A percentile compares a stretch with the other conserved stretches of the same genome.
Conservation (phyloP, 2,888 invertebrate species). For the Tetrapedia diversipes region DNA sequence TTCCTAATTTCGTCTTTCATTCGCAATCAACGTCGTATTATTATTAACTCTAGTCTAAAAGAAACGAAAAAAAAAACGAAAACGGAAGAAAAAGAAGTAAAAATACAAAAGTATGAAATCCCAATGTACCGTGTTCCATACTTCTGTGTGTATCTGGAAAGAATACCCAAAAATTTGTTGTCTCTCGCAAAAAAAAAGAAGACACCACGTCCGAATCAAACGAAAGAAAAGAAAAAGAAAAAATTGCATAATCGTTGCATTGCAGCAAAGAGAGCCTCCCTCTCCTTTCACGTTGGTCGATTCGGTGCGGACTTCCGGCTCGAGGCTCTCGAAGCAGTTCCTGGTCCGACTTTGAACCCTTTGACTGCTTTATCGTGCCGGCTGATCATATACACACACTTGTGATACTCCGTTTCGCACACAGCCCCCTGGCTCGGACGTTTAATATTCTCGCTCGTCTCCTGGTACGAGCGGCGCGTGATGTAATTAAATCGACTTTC, state of each 20-base stretch:
- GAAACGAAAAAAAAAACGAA: background rate
- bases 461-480: conserved; percentile 64
- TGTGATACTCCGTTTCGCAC: conserved; percentile 55
- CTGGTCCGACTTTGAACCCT: conserved; percentile 33
- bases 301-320: background rate
- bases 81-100: too few relatives aligned
- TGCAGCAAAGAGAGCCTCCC: too few relatives aligned
- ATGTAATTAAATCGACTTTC: conserved; percentile 66
- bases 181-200: background rate
- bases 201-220: background rate
- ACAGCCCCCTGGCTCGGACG: conserved; percentile 55
- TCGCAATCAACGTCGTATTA: too few relatives aligned
- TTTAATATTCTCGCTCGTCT: conserved; percentile 58
- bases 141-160: too few relatives aligned
- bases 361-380: conserved; percentile 45
- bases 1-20: background rate
- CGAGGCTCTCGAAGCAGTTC: conserved; percentile 12
- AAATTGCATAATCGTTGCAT: background rate
- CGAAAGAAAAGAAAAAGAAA: background rate
- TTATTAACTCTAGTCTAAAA: conserved; percentile 3
- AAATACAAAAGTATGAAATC: too few relatives aligned
- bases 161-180: background rate
- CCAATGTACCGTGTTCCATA: too few relatives aligned
- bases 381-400: conserved; percentile 44
- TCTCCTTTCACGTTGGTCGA: conserved; percentile 11